Evolutionary conservation across 2,888 invertebrate species (phyloP).

Genomic region (Microctonus brassicae): DNA sequence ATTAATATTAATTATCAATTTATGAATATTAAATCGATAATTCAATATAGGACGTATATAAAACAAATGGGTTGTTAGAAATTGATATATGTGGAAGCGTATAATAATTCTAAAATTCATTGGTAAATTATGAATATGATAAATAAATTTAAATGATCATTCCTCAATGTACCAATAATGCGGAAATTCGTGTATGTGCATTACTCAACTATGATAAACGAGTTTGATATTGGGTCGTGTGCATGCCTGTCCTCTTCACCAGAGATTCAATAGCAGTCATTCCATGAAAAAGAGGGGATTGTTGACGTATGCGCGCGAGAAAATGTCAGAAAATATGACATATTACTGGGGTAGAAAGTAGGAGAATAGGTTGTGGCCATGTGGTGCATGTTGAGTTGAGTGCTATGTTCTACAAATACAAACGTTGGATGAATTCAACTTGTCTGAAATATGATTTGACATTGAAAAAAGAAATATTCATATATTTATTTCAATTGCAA

Average conservation of each 20-base stretch:
- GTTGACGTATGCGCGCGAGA: constrained; percentile 50
- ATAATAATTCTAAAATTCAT: neutral
- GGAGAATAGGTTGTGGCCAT: constrained; percentile 36
- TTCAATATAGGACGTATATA: neutral
- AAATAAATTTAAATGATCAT: neutral
- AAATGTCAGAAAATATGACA: constrained; percentile 63
- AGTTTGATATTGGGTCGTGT: constrained; percentile 31
- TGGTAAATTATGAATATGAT: neutral
- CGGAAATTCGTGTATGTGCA: constrained; percentile 61
- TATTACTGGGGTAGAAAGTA: constrained; percentile 57
- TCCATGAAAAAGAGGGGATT: constrained; percentile 42
- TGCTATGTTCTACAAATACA: neutral
- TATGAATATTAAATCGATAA: neutral
- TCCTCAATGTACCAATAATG: constrained; percentile 53
- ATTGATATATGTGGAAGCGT: neutral
- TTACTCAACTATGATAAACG: constrained; percentile 67
- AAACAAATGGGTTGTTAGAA: neutral
- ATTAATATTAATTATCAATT: neutral
- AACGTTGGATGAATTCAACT: neutral
- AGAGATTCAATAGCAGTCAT: constrained; percentile 9
- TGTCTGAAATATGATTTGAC: neutral
- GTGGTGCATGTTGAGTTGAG: constrained; percentile 12
- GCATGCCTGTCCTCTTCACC: constrained; percentile 48
- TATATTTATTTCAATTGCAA: too few relatives aligned
- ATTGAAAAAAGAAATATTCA: neutral